These are phyloP conservation scores for Conus betulinus DNA, from an alignment of 1,140 invertebrate species.

Conservation along the genomic window DNA sequence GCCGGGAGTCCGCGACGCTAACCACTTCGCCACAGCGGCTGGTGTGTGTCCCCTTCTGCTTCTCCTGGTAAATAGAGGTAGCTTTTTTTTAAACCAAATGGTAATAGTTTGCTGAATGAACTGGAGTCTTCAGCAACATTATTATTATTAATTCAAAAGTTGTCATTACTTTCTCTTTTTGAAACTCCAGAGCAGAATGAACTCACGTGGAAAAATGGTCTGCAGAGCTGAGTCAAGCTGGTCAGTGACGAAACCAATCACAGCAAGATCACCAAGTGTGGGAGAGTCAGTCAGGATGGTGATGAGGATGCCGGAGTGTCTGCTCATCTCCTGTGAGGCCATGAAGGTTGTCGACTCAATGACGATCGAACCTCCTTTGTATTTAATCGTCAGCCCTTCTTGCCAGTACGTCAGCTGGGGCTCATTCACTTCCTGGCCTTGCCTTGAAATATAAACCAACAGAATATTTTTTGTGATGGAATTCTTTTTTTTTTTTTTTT, in stretches of 20 bases:
- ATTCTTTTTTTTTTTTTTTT: too few relatives aligned
- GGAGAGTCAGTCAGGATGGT: constrained; percentile 52
- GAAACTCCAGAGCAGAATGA: too few relatives aligned
- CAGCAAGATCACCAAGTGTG: constrained; percentile 53
- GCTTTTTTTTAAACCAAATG: too few relatives aligned
- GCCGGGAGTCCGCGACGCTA: too few relatives aligned
- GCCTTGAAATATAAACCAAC: constrained; percentile 29
- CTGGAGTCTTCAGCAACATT: too few relatives aligned
- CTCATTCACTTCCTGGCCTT: constrained; percentile 50
- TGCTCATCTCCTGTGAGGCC: constrained; percentile 12
- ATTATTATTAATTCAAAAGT: too few relatives aligned
- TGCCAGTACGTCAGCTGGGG: constrained; percentile 64
- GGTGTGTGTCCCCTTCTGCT: too few relatives aligned
- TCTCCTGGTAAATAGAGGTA: too few relatives aligned
- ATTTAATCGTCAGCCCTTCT: constrained; percentile 61
- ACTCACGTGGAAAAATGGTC: constrained; percentile 68
- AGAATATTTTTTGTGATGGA: too few relatives aligned
- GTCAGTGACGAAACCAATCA: constrained; percentile 66
- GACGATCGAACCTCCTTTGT: constrained; percentile 56
- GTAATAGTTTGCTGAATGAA: too few relatives aligned
- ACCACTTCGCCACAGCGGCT: too few relatives aligned
- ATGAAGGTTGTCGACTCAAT: constrained; percentile 52
- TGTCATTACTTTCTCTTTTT: too few relatives aligned
- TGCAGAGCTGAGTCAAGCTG: constrained; percentile 64
- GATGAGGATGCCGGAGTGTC: constrained; percentile 55